Evolutionary conservation across 2,888 invertebrate genomes (phyloP).

Genomic region (Abrostola triplasia): DNA sequence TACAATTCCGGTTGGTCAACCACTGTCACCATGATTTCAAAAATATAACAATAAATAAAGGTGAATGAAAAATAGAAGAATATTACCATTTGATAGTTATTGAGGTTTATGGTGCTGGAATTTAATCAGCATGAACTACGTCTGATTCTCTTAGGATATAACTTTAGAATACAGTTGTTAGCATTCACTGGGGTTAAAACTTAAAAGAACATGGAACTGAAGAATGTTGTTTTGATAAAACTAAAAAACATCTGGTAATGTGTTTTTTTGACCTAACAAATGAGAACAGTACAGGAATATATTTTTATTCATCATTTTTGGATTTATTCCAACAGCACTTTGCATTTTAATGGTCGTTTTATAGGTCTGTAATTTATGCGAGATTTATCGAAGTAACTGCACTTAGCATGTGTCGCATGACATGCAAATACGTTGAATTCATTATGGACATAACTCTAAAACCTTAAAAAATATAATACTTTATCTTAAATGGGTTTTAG

Average conservation of each 20-base stretch:
- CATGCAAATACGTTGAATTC: slow-evolving; percentile 6
- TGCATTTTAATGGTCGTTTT: slow-evolving; percentile 49
- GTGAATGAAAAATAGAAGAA: too few relatives aligned
- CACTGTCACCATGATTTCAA: too few relatives aligned
- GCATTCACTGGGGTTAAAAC: neutral
- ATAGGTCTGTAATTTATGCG: slow-evolving; percentile 47
- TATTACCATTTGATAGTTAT: too few relatives aligned
- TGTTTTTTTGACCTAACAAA: slow-evolving; percentile 16
- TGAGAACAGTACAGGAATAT: slow-evolving; percentile 17
- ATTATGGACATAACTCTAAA: neutral
- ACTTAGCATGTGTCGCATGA: slow-evolving; percentile 19
- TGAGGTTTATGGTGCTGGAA: too few relatives aligned
- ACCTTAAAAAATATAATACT: too few relatives aligned
- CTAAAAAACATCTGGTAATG: neutral
- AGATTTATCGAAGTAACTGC: slow-evolving; percentile 46
- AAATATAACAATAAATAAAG: too few relatives aligned
- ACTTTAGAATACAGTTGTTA: too few relatives aligned
- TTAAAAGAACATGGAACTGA: neutral
- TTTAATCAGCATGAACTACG: too few relatives aligned
- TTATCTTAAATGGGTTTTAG: too few relatives aligned
- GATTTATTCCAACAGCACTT: slow-evolving; percentile 56
- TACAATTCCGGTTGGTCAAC: too few relatives aligned
- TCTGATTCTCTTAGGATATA: too few relatives aligned
- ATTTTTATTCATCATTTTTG: slow-evolving; percentile 39
- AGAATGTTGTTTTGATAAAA: neutral